Conservation (phyloP, 2,113 vertebrate species). For the Carollia perspicillata region DNA sequence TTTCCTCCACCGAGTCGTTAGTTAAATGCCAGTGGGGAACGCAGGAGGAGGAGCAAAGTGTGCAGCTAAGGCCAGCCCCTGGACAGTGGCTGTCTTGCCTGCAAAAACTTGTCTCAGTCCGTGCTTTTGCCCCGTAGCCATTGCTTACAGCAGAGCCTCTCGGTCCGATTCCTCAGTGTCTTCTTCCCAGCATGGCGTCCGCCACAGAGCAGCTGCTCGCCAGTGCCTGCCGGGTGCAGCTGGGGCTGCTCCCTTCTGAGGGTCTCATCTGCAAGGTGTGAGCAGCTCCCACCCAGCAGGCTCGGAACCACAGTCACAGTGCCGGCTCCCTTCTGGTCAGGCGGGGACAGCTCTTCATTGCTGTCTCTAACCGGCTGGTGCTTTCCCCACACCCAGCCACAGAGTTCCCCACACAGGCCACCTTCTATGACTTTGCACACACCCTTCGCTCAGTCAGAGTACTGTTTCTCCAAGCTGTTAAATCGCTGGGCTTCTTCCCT, state of each 20-base stretch:
- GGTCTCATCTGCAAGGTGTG: neutral
- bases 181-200: neutral
- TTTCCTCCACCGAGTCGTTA: neutral
- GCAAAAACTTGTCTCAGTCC: neutral
- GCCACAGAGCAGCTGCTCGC: neutral
- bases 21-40: neutral
- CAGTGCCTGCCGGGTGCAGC: neutral
- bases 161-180: neutral
- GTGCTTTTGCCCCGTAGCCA: neutral
- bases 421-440: neutral
- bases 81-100: neutral
- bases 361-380: neutral
- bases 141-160: neutral
- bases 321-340: neutral
- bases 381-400: neutral
- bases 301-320: neutral
- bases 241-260: neutral
- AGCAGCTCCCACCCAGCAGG: neutral
- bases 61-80: too few species aligned
- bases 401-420: too few species aligned
- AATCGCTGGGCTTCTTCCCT: neutral
- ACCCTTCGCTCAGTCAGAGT: neutral
- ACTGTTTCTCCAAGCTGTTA: neutral
- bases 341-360: fast-evolving
- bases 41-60: neutral